A percentile compares a stretch with the other conserved stretches of the same genome.
These are phyloP conservation scores for Ochropleura plecta DNA, from an alignment of 2,888 invertebrate species.

Conservation along the genomic window DNA sequence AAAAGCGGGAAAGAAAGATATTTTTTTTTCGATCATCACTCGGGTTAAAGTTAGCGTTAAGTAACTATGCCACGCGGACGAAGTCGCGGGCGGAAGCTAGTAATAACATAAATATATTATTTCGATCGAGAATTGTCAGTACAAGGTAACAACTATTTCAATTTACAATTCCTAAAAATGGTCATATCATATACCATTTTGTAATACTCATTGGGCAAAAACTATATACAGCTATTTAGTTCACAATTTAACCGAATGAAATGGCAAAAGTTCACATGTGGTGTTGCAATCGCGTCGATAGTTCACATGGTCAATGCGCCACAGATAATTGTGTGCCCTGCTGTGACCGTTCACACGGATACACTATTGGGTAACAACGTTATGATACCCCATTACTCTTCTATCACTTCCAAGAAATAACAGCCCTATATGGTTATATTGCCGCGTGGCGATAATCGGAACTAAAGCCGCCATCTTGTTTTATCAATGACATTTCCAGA, in stretches of 20 bases:
- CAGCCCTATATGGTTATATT: too few relatives aligned
- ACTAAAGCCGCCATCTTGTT: background rate
- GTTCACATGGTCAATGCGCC: slow-evolving; percentile 42
- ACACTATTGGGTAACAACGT: background rate
- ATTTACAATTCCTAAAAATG: background rate
- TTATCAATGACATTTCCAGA: background rate
- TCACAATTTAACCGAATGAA: slow-evolving; percentile 17
- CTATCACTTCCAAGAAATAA: background rate
- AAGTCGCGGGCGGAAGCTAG: too few relatives aligned
- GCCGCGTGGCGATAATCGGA: too few relatives aligned
- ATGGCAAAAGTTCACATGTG: slow-evolving; percentile 28
- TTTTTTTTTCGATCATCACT: too few relatives aligned
- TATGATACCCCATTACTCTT: slow-evolving; percentile 8
- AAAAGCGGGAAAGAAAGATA: too few relatives aligned
- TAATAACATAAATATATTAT: too few relatives aligned
- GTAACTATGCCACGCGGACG: too few relatives aligned
- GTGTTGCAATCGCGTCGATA: slow-evolving; percentile 7
- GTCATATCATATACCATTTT: background rate
- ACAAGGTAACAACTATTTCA: too few relatives aligned
- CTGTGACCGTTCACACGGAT: slow-evolving; percentile 47
- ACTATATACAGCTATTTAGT: slow-evolving; percentile 1
- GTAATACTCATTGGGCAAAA: too few relatives aligned
- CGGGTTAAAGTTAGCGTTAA: too few relatives aligned
- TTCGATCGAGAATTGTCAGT: too few relatives aligned
- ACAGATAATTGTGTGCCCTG: slow-evolving; percentile 18